Evolutionary conservation across 2,888 invertebrate species (phyloP).

Genomic region (Bruchidius siliquastri): DNA sequence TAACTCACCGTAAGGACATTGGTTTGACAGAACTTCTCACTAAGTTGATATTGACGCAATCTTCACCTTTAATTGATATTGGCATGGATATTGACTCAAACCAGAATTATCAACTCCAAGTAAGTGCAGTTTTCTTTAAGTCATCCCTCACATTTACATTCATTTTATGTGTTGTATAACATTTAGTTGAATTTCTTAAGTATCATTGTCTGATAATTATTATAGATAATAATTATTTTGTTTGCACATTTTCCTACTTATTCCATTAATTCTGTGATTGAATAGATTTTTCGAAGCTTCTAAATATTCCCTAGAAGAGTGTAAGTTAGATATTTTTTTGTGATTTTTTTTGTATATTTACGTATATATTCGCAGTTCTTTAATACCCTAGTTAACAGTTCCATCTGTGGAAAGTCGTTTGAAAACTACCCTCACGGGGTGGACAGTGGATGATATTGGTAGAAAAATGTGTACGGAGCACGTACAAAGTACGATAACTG

Average conservation of each 20-base stretch:
- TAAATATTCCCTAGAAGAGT: too few species aligned
- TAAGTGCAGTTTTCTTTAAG: background rate
- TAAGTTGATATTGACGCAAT: conserved; percentile 7
- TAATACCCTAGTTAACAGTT: conserved; percentile 1
- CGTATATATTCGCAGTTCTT: too few species aligned
- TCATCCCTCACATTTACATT: too few species aligned
- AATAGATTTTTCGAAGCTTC: too few species aligned
- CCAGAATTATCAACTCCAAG: conserved; percentile 7
- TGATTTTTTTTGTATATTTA: too few species aligned
- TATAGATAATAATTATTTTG: too few species aligned
- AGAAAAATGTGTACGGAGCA: conserved; percentile 5
- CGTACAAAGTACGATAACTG: conserved; percentile 1
- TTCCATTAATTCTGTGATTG: too few species aligned
- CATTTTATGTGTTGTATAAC: background rate
- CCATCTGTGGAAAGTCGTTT: conserved; percentile 4
- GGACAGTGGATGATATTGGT: conserved; percentile 7
- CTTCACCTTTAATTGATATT: conserved; percentile 10
- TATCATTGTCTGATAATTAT: too few species aligned
- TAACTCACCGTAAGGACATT: background rate
- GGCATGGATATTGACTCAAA: conserved; percentile 7
- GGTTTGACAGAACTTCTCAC: conserved; percentile 8
- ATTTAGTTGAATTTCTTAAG: too few species aligned
- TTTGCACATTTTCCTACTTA: too few species aligned
- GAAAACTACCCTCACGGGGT: conserved; percentile 3
- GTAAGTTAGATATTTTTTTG: too few species aligned